These are phyloP conservation scores for Epistrophella euchroma DNA, from an alignment of 2,888 invertebrate genomes.

Conservation along the genomic window DNA sequence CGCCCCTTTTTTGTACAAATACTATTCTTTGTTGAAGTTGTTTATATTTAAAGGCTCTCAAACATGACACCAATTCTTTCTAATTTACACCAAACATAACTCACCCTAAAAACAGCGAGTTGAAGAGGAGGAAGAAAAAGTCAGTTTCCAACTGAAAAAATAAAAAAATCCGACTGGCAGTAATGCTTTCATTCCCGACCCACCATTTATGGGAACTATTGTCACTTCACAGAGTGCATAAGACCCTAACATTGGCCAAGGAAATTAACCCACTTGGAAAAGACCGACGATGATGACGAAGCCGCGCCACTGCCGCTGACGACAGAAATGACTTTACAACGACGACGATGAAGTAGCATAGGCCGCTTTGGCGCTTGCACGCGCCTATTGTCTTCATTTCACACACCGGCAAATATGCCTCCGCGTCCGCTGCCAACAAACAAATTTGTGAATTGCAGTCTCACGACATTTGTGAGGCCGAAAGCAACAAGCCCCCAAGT, in stretches of 20 bases:
- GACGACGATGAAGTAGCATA: constrained; percentile 7
- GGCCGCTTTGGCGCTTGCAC: constrained; percentile 59
- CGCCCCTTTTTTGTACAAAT: too few relatives aligned
- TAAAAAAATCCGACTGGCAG: constrained; percentile 55
- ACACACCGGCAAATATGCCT: constrained; percentile 30
- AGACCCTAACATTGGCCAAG: constrained; percentile 71
- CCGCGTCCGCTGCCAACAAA: constrained; percentile 13
- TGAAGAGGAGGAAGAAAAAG: neutral
- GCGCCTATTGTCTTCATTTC: constrained; percentile 69
- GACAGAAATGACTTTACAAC: neutral
- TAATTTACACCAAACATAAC: neutral
- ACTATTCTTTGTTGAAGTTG: too few relatives aligned
- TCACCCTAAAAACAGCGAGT: neutral
- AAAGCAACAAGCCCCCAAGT: constrained; percentile 18
- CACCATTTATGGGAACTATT: constrained; percentile 65
- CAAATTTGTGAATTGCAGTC: constrained; percentile 71
- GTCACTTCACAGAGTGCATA: constrained; percentile 55
- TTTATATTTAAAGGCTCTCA: too few relatives aligned
- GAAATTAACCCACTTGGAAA: constrained; percentile 73
- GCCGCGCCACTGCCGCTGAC: neutral
- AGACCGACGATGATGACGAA: neutral
- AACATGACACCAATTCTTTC: too few relatives aligned
- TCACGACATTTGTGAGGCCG: constrained; percentile 59
- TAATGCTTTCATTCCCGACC: constrained; percentile 26
- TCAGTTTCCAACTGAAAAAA: constrained; percentile 48